Base-by-base conservation (phyloP, 2,113 vertebrate genomes). In the Illadopsis cleaveri region DNA sequence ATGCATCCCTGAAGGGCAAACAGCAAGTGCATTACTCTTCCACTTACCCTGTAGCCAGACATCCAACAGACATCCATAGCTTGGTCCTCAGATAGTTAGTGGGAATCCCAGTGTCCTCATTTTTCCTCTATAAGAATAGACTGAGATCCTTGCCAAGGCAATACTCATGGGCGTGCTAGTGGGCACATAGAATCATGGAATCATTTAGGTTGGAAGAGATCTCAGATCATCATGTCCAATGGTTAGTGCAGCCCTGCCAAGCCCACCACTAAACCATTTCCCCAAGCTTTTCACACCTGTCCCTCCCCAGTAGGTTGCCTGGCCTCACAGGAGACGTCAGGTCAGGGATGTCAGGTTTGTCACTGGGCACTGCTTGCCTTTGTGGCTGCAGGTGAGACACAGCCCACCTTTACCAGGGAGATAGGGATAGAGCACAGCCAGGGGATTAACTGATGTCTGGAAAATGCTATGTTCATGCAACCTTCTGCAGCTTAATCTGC, bases 41-140 rank as follows among this genome's bases (percentile, higher is more conserved):
- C 31, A 2, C 44, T 83, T 51, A 10, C 6, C n/a, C 35, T 58
- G 42, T 28, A 85, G 75, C 68, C 75, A 86, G 66, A 57, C 45
- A 27, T 37, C 73, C 1, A 13, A 50, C 69, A 87, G 71, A 78
- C 48, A 54, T 91, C 78, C 44, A 4, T 61, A 72, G 62, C 60
- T 76, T 1, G 0, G 18, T 93, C 82, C 79, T 82, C 65, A 82
- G 94, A 77, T 92, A 88, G 93, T 31, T 69, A 45, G 71, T 48
- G 89, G 89, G 85, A 88, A 97, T 94, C 95, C 86, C 95, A 76
- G 78, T 28, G 86, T 90, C 93, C 94, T 94, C 73, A 9, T 87
- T 82, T 92, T 94, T 93, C 91, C 93, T 90, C 15, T 27, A 13
- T 70, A 89, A 85, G 65, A 85, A 92, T 80, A 92, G 76, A 87